Conservation (phyloP, 2,797 vertebrate genomes). For the Ctenochaetus hawaiiensis region DNA sequence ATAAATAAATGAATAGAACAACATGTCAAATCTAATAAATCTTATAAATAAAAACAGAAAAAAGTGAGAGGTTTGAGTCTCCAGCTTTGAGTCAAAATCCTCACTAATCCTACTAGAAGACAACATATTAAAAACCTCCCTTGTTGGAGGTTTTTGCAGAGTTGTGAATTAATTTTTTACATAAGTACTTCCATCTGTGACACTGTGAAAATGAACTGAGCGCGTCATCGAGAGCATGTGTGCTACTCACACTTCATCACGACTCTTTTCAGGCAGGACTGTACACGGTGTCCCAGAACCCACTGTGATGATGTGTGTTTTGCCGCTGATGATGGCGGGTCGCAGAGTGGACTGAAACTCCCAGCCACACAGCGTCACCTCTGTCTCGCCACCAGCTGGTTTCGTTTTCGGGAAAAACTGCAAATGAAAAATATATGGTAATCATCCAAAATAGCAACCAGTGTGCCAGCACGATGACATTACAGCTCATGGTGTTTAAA, state of each 20-base stretch:
- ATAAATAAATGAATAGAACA: background rate
- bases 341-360: constrained; percentile 83
- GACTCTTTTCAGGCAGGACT: constrained; percentile 77
- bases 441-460: constrained; percentile 9
- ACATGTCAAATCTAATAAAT: background rate
- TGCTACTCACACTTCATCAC: constrained; percentile 77
- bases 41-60: background rate
- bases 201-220: background rate
- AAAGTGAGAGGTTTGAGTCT: background rate
- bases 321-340: constrained; percentile 34
- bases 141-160: background rate
- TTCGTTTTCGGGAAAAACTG: constrained; percentile 91
- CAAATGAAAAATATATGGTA: constrained; percentile 25
- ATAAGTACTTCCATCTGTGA: no score
- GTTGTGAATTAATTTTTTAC: no score
- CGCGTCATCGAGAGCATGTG: constrained; percentile 6
- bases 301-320: constrained; percentile 79
- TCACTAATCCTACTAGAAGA: background rate
- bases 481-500: constrained; percentile 16
- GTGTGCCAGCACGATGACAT: background rate
- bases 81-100: background rate
- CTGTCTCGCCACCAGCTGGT: constrained; percentile 84
- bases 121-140: background rate
- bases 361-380: constrained; percentile 89
- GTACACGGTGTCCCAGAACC: constrained; percentile 80